Evolutionary conservation across 2,113 vertebrate species (phyloP).

Genomic region (Eptatretus burgeri): DNA sequence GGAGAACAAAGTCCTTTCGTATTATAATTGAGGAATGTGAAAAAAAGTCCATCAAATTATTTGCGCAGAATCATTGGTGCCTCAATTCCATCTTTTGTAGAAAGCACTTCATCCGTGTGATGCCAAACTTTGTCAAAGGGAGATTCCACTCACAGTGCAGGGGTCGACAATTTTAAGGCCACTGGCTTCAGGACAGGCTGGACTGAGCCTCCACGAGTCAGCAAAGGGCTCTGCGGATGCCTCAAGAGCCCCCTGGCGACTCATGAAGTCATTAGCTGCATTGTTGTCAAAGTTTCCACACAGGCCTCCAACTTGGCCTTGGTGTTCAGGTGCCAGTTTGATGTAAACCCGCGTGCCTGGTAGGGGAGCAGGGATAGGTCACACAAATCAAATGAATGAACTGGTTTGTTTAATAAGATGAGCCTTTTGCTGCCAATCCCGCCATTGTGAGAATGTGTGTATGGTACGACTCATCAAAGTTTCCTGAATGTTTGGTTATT

Average conservation of each 20-base stretch:
- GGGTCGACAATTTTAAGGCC: slow-evolving; percentile 27
- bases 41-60: too few relatives aligned
- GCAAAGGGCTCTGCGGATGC: slow-evolving; percentile 39
- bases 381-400: too few relatives aligned
- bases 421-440: too few relatives aligned
- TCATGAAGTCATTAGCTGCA: slow-evolving; percentile 42
- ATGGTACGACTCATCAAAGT: too few relatives aligned
- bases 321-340: slow-evolving; percentile 26
- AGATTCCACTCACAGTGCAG: slow-evolving; percentile 20
- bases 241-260: slow-evolving; percentile 38
- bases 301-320: slow-evolving; percentile 30
- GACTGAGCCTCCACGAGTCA: slow-evolving; percentile 58
- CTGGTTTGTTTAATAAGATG: too few relatives aligned
- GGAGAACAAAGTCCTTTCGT: too few relatives aligned
- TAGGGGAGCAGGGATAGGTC: not conserved
- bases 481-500: too few relatives aligned
- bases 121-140: not conserved
- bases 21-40: too few relatives aligned
- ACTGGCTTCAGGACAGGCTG: slow-evolving; percentile 36
- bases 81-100: too few relatives aligned
- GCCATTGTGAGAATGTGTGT: too few relatives aligned
- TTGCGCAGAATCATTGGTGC: too few relatives aligned
- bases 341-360: slow-evolving; percentile 47
- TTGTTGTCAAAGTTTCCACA: slow-evolving; percentile 64
- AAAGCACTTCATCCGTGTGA: too few relatives aligned